Base-by-base conservation (phyloP, 2,113 vertebrate genomes). In the Scolopax mira region DNA sequence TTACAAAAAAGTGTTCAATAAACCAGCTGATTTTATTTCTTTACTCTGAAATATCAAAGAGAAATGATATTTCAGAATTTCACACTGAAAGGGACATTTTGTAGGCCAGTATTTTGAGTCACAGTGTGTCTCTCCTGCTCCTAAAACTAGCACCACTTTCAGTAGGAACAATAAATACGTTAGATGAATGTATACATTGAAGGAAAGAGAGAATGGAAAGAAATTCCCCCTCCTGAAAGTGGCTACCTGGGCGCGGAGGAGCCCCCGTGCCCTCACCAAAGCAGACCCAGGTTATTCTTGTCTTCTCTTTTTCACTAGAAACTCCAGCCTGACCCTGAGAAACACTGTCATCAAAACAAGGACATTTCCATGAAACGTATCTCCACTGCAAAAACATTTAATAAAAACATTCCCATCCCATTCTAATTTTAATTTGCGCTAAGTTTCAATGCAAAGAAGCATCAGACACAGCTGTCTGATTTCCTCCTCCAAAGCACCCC, bases 341-440 rank as follows among this genome's bases (percentile, higher is more conserved):
- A 93, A 90, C 39, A 7, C 66, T 48, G 55, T 79, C 92, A 74
- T 18, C 64, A 74, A 62, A 95, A 73, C 95, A 35, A 67, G 79
- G 79, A 18, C 80, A 64, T 84, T 96, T 90, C 91, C 95, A 89
- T 64, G 92, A 84, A 87, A 84, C 69, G 1, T 22, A 74, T 94
- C 93, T 95, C 67, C 55, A 7, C 85, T 84, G 90, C 9, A 5
- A 94, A 94, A 96, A 85, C 92, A 64, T 4, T 37, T 23, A 27
- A 92, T 62, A 9, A 93, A 93, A 96, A 89, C 95, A 89, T 94
- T 96, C 94, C 94, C 93, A 94, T 89, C 93, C 93, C 91, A 64
- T 84, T 89, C 94, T 94, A 95, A 93, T 93, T 93, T 95, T 93
- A 92, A 93, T 93, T 84, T 69, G 82, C 2, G 12, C 75, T 27